Percentiles rank a stretch among this genome's conserved stretches.
Conservation (phyloP, 2,888 invertebrate genomes). For the Hirtodrosophila alboralis region DNA sequence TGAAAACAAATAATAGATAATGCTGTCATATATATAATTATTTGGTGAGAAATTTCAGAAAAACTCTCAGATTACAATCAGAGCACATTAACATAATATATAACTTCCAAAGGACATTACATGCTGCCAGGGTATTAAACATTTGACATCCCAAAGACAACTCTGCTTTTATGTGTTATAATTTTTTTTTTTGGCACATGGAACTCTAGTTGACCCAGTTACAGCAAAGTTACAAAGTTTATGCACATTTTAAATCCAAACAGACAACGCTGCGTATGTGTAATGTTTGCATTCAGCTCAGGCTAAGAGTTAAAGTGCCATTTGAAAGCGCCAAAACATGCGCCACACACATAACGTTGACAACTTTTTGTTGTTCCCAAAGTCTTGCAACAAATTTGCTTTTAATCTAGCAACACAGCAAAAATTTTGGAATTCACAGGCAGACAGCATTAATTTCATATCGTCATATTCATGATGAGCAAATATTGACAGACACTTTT, state of each 20-base stretch:
- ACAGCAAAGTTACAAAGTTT: constrained; percentile 54
- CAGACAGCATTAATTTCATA: constrained; percentile 29
- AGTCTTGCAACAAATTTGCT: constrained; percentile 59
- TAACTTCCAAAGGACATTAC: too few species aligned
- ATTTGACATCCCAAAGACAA: background rate
- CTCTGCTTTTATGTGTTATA: too few species aligned
- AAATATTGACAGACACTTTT: constrained; percentile 32
- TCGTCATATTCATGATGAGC: constrained; percentile 46
- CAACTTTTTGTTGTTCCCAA: constrained; percentile 31
- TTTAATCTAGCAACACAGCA: constrained; percentile 58
- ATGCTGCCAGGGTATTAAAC: constrained; percentile 1
- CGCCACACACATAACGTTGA: background rate
- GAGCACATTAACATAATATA: too few species aligned
- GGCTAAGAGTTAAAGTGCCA: constrained; percentile 46
- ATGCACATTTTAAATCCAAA: constrained; percentile 48
- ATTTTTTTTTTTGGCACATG: constrained; percentile 12
- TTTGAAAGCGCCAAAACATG: constrained; percentile 16
- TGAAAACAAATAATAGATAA: too few species aligned
- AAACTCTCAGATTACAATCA: too few species aligned
- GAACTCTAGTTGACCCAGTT: constrained; percentile 59
- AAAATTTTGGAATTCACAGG: constrained; percentile 21
- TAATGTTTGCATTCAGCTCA: constrained; percentile 53
- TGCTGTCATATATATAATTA: too few species aligned
- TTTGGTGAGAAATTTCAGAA: too few species aligned
- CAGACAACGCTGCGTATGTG: constrained; percentile 72